A percentile compares a stretch with the other conserved stretches of the same genome.
Evolutionary conservation across 2,888 invertebrate species (phyloP).

Genomic region (Lamellibrachia satsuma): DNA sequence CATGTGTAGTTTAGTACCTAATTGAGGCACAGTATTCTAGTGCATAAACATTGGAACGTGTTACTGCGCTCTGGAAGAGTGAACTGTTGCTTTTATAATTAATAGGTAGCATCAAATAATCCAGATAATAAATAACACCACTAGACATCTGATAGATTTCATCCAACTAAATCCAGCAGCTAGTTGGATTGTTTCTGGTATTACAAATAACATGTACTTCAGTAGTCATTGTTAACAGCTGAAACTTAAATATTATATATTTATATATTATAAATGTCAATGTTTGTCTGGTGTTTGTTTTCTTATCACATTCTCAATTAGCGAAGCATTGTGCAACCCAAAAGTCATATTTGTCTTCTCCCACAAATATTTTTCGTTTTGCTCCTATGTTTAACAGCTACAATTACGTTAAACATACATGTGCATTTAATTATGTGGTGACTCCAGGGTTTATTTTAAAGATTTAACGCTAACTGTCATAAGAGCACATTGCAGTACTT

Average conservation of each 20-base stretch:
- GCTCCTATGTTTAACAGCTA: not conserved
- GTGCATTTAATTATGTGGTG: not conserved
- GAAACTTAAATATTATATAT: too few species aligned
- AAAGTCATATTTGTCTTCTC: not conserved
- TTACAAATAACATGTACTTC: too few species aligned
- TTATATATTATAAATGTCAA: too few species aligned
- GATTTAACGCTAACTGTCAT: not conserved
- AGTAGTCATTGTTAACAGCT: too few species aligned
- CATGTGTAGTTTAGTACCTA: not conserved
- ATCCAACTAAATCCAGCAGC: not conserved
- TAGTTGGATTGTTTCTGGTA: not conserved
- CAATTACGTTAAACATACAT: not conserved
- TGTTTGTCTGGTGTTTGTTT: too few species aligned
- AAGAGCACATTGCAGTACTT: not conserved
- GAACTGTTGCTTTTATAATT: not conserved
- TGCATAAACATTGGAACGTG: not conserved
- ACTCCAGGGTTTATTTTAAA: not conserved
- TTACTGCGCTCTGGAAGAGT: not conserved
- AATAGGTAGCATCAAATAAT: not conserved
- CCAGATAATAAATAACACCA: not conserved
- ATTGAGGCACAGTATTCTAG: constrained; percentile 11
- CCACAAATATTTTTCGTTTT: not conserved
- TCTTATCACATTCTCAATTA: not conserved
- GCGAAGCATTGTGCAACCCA: not conserved
- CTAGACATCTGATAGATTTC: not conserved